Evolutionary conservation across 2,113 vertebrate species (phyloP), one percentile per base, ranked within the genome.

Genomic region (Trinectes maculatus): DNA sequence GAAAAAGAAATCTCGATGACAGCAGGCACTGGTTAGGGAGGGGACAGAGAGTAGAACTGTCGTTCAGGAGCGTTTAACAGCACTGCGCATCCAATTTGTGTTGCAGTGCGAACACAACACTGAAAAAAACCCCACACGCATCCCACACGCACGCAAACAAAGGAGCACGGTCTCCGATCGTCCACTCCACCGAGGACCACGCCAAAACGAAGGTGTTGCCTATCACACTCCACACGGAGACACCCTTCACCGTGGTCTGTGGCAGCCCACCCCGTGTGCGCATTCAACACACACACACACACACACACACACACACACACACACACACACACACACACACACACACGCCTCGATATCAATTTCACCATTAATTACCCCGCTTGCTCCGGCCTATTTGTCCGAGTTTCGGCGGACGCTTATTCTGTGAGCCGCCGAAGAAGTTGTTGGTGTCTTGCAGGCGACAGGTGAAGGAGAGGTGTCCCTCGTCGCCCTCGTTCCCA

Each of bases 401-500:
- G 85, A 96, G 94, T 89, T 98, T 98, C 28, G 96, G 96, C 85
- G 96, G 96, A 89, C 96, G 93, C 87, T 98, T 98, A 85, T 95
- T 93, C 91, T 95, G 95, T 79, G 95, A 94, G 74, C 94, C 95
- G 62, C 82, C 94, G 86, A 95, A 96, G 95, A 97, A 98, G 92
- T 96, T 95, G 93, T 96, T 96, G 93, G 96, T 98, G 89, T 97
- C 96, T 92, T 97, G 96, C 55, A 98, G 96, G 85, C 96, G 96
- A 92, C 96, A 98, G 93, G 95, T 97, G 94, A 98, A 98, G 89
- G 96, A 96, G 84, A 98, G 93, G 89, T 98, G 96, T 83, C 92
- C 93, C 80, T 95, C 94, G 75, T 96, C 96, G 75, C 93, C 91
- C 82, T 97, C 95, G 77, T 94, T 90, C 88, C 94, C 94, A 91